Evolutionary conservation across 2,113 vertebrate species (phyloP).

Genomic region (Fukomys damarensis): DNA sequence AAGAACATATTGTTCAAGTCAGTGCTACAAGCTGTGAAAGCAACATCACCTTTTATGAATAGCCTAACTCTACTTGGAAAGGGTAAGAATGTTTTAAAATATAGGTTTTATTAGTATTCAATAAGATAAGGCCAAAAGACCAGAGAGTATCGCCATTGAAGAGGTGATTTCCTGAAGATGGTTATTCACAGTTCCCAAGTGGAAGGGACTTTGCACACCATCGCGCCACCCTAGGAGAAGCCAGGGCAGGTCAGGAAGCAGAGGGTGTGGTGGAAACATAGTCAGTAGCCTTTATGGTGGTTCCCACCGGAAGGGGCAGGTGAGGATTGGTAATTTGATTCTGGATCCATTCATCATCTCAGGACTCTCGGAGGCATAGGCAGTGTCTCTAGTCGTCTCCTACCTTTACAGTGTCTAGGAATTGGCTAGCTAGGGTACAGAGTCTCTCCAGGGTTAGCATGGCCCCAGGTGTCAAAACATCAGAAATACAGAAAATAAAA

Average conservation of each 20-base stretch:
- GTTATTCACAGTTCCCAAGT: not conserved
- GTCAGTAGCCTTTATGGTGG: not conserved
- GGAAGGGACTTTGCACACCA: no score
- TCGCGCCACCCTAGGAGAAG: not conserved
- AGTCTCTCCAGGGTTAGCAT: not conserved
- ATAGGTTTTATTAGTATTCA: not conserved
- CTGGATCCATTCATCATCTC: not conserved
- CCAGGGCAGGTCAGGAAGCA: not conserved
- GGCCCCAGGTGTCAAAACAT: not conserved
- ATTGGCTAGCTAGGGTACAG: fast-evolving
- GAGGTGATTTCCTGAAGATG: not conserved
- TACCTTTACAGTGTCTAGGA: not conserved
- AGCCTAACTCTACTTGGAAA: not conserved
- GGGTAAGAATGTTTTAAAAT: not conserved
- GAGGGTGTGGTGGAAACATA: not conserved
- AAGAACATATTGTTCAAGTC: not conserved
- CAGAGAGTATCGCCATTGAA: not conserved
- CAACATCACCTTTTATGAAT: not conserved
- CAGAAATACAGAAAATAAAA: not conserved
- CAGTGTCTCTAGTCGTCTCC: not conserved
- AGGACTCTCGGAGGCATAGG: fast-evolving
- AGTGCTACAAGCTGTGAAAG: not conserved
- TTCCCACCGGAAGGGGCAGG: not conserved
- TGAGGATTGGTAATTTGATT: not conserved
- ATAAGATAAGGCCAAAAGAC: not conserved